Evolutionary conservation across 2,113 vertebrate genomes (phyloP), one percentile per base, ranked within the genome.

Genomic region (Gymnarchus niloticus): DNA sequence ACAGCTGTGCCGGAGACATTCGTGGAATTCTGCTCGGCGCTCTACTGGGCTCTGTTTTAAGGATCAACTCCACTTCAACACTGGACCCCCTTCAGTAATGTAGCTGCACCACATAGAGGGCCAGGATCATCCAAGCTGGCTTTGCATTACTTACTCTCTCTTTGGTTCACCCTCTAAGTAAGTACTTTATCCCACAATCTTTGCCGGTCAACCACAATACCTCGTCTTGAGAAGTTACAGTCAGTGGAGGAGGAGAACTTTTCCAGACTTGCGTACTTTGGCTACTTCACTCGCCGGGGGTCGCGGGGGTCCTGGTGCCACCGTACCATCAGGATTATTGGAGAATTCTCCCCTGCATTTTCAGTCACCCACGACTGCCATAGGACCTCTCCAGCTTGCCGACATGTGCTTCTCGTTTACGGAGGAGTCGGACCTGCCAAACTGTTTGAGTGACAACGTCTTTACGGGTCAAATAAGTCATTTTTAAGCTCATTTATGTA

Each of bases 1-100:
- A 59, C 91, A 92, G 92, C 90, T 93, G 88, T 89, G 88, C 89
- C 83, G 86, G 86, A 89, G 92, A 91, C 92, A 93, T 89, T 84
- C 87, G 89, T 81, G 90, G 87, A 90, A 81, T 23, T 91, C 92
- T 86, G 65, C 69, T 37, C 81, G 25, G 14, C 23, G 19, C 52
- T 10, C 84, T 54, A 49, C 21, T 51, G 77, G 21, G n/a, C 25
- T 41, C 57, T 25, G 10, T 25, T 57, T 2, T 10, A 51, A 23
- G n/a, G n/a, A n/a, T n/a, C n/a, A n/a, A n/a, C n/a, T n/a, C n/a
- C n/a, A 54, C 52, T 81, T 6, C 49, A 19, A 49, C 78, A 28
- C 78, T 52, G 78, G 78, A 52, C 8, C 78, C 49, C n/a, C 65
- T 73, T 14, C 65, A 73, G 14, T 73, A 19, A 73, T n/a, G 37